A percentile compares a stretch with the other conserved stretches of the same genome.
Evolutionary conservation across 2,113 vertebrate genomes (phyloP).

Genomic region (Zapus hudsonius): DNA sequence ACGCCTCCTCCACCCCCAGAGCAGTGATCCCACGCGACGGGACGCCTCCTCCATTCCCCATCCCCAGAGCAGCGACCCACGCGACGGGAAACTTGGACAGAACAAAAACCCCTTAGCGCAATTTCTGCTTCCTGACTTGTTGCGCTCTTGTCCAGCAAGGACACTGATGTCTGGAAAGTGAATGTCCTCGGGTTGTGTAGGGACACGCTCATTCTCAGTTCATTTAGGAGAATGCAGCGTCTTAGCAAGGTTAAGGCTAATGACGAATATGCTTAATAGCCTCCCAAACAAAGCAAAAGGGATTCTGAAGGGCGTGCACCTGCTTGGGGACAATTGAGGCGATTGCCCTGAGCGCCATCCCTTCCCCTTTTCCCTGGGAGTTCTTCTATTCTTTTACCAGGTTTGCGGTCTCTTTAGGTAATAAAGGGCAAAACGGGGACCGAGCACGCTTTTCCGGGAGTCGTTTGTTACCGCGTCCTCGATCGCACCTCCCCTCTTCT

Average conservation of each 20-base stretch:
- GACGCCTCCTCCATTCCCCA: not conserved
- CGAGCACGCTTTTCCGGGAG: not conserved
- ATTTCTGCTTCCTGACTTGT: not conserved
- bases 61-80: not conserved
- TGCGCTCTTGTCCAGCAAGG: not conserved
- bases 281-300: not conserved
- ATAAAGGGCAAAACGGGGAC: slow-evolving; percentile 62
- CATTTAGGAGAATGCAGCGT: not conserved
- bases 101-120: not conserved
- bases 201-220: not conserved
- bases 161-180: not conserved
- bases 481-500: not conserved
- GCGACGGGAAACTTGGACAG: not conserved
- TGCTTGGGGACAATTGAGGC: not conserved
- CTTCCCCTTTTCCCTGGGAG: not conserved
- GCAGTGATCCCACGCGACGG: not conserved
- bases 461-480: not conserved
- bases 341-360: not conserved
- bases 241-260: not conserved
- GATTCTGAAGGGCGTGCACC: not conserved
- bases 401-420: slow-evolving; percentile 44
- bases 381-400: not conserved
- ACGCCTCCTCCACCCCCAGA: no score
- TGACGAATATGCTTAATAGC: not conserved
- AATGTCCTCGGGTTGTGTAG: not conserved